A percentile compares a stretch with the other conserved stretches of the same genome.
Conservation (phyloP, 2,797 vertebrate genomes). For the Ara ararauna region DNA sequence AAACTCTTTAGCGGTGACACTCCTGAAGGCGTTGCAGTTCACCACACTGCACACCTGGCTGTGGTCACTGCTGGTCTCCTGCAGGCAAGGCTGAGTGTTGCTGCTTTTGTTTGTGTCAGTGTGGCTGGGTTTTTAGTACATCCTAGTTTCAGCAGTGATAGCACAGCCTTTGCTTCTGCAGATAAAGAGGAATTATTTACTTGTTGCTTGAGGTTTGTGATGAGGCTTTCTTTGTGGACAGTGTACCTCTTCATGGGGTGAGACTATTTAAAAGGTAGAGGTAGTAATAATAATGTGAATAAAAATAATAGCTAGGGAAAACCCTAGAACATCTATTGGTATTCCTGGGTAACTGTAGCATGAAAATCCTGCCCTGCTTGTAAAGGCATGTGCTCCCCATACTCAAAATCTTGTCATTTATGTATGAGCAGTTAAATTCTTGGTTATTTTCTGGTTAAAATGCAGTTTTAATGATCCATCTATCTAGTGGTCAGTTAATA, state of each 20-base stretch:
- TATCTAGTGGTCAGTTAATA: neutral
- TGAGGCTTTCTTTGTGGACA: neutral
- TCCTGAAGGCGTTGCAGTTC: neutral
- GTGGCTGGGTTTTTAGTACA: neutral
- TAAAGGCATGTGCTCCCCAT: neutral
- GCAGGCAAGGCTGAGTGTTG: neutral
- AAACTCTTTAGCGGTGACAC: neutral
- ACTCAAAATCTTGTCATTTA: neutral
- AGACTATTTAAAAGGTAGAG: neutral
- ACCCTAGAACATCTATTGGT: rapidly evolving
- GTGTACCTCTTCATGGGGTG: rapidly evolving
- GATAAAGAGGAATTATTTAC: neutral
- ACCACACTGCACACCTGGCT: neutral
- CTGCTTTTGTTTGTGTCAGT: neutral
- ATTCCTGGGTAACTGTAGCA: neutral
- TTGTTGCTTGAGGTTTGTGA: neutral
- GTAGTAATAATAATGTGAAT: neutral
- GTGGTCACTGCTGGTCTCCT: neutral
- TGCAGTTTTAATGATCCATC: neutral
- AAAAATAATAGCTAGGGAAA: neutral
- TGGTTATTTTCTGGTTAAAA: neutral
- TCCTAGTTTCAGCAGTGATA: neutral
- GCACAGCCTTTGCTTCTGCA: neutral
- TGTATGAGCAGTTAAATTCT: neutral
- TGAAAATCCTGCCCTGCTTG: neutral